These are phyloP conservation scores for Actinia tenebrosa DNA, from an alignment of 64 coral and sea anemone genomes.

Conservation along the genomic window DNA sequence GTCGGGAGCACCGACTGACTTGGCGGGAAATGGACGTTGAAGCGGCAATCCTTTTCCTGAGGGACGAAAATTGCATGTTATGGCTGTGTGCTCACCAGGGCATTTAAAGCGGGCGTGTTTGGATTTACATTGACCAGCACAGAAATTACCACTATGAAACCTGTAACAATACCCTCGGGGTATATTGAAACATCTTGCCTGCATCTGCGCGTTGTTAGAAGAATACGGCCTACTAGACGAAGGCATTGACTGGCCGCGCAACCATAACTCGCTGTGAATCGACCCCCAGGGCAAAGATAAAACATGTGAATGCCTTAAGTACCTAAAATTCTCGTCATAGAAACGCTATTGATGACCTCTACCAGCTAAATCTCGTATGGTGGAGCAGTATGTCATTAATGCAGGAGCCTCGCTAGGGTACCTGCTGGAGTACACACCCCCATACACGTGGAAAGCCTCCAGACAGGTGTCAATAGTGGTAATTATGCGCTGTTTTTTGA, in stretches of 20 bases:
- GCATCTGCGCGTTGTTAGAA: not conserved
- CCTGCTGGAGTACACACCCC: not conserved
- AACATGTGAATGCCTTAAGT: conserved; percentile 3
- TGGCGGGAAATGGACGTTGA: too few relatives aligned
- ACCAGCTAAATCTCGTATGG: not conserved
- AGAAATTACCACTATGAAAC: too few relatives aligned
- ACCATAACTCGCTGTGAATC: conserved; percentile 35
- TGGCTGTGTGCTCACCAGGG: too few relatives aligned
- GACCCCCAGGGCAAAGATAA: conserved; percentile 13
- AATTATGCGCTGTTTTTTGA: not conserved
- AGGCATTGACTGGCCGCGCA: conserved; percentile 4
- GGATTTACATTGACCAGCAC: too few relatives aligned
- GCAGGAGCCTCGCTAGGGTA: not conserved
- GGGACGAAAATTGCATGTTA: too few relatives aligned
- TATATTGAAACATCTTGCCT: not conserved
- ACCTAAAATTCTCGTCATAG: not conserved
- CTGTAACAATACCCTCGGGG: too few relatives aligned
- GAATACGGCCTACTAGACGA: too few relatives aligned
- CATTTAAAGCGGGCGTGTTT: too few relatives aligned
- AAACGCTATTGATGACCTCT: conserved; percentile 19
- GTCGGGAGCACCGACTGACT: too few relatives aligned
- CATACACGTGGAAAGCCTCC: not conserved
- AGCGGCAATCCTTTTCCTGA: too few relatives aligned
- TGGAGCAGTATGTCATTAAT: not conserved
- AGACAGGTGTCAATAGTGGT: not conserved